Base-by-base conservation (phyloP, 2,797 vertebrate species). In the Fistularia tabacaria region DNA sequence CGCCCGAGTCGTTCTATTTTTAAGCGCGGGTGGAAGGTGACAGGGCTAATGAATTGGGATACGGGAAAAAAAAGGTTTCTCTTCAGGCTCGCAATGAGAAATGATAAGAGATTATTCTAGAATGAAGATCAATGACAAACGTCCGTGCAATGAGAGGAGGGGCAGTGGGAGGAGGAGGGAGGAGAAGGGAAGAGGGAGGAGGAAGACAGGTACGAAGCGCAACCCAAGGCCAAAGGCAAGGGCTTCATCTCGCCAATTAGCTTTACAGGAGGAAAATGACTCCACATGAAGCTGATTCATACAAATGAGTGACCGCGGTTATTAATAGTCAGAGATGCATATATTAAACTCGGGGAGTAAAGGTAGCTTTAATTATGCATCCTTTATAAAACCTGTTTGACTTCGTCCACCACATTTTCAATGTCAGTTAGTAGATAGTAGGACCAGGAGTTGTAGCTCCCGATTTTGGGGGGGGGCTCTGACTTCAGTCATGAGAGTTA, bases 61-160 rank as follows among this genome's bases (percentile, higher is more conserved):
- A 60, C 81, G 75, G 75, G 25, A 5, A 25, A 25, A 25, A 73
- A 78, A 82, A 85, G 86, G 83, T 87, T 89, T 85, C 68, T 87
- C 85, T 87, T 82, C 83, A 82, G 87, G 82, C 77, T 81, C 69
- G 80, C 81, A 76, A 71, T 88, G 88, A 87, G 82, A 66, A 83
- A 88, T 88, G 85, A 84, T 85, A 87, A 88, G 87, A 86, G 84
- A 89, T 89, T 88, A 89, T 88, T 90, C 88, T 89, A 89, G 85
- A 84, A 87, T 87, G 79, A 89, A 89, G 88, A 88, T 89, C 88
- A 89, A 89, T 87, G 88, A 81, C 79, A 79, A 75, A 79, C 46
- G 81, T 85, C 81, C 74, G 87, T 83, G 82, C 75, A 66, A 49
- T 84, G 74, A 67, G 74, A 83, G 80, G 59, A 83, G 73, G 61